Evolutionary conservation across 2,797 vertebrate genomes (phyloP), one percentile per base, ranked within the genome.

Genomic region (Falco concolor): DNA sequence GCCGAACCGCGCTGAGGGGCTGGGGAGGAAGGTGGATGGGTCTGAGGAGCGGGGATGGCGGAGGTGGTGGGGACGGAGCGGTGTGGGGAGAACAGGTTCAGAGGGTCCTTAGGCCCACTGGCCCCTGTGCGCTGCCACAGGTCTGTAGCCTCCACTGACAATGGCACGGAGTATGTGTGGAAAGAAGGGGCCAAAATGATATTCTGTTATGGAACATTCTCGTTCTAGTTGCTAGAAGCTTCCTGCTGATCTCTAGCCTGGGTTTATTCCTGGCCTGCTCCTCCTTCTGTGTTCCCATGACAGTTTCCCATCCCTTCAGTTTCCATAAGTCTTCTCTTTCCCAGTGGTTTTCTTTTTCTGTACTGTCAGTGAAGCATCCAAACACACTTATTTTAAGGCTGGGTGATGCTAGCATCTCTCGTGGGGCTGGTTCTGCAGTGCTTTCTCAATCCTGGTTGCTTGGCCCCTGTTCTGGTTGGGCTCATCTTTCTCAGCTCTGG

Each of bases 341-440:
- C 45, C 69, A 40, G 60, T 44, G 57, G 49, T 52, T 93, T 85
- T 83, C 52, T 83, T 36, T 87, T 57, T 52, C 92, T 94, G 28
- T 76, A 24, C 74, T 86, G 86, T 87, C 80, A 84, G 89, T 40
- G 80, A 89, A 61, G 74, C 11, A 3, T 76, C 70, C 50, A 52
- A 57, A 23, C 65, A 38, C 22, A 11, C 60, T 77, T 38, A 52
- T 54, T 77, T 74, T 52, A 86, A 77, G 68, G 56, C 82, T 80
- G 44, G 75, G 56, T 36, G 64, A 6, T 32, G 30, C 90, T 77
- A 16, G 56, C 32, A 7, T 60, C 64, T 87, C 90, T 91, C 12
- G 0, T 60, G 86, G 86, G 69, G 34, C 9, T 81, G 92, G 19
- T 64, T 87, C 82, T 84, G 80, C 73, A 60, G 76, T 15, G 36